A percentile compares a stretch with the other conserved stretches of the same genome.
phyloP scores from a whole-genome alignment of 2,888 invertebrate species.

The Ophion ventricosus region DNA sequence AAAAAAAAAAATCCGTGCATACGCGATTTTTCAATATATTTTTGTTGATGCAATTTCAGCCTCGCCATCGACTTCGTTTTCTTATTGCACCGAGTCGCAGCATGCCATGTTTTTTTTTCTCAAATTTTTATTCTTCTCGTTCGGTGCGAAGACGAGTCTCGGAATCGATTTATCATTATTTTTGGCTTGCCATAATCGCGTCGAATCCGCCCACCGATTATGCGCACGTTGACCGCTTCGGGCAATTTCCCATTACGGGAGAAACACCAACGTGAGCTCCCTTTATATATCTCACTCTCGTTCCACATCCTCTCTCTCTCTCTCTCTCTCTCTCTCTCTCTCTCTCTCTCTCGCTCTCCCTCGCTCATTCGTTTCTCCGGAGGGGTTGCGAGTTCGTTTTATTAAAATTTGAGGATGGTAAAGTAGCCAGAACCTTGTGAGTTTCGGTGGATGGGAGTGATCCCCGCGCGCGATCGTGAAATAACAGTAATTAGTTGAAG shows the following conservation, averaged over 20 bases:
- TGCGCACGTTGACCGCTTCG: constrained; percentile 76
- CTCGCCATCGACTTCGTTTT: constrained; percentile 31
- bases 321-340: constrained; percentile 12
- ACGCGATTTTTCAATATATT: not conserved
- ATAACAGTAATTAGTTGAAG: constrained; percentile 77
- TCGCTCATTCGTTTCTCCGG: constrained; percentile 36
- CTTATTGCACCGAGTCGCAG: constrained; percentile 21
- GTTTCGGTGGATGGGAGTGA: constrained; percentile 65
- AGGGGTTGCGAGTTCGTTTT: constrained; percentile 67
- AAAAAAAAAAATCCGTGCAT: not conserved
- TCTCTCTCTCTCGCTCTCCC: constrained; percentile 50
- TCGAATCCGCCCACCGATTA: constrained; percentile 78
- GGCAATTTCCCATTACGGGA: constrained; percentile 79
- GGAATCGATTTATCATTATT: constrained; percentile 78
- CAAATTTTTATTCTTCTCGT: constrained; percentile 22
- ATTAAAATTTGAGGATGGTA: constrained; percentile 74
- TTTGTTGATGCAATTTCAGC: constrained; percentile 22
- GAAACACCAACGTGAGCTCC: constrained; percentile 63
- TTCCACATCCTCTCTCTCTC: constrained; percentile 38
- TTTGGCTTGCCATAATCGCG: constrained; percentile 80
- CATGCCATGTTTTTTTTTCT: constrained; percentile 23
- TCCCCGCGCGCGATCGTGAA: constrained; percentile 71
- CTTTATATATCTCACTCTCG: constrained; percentile 55
- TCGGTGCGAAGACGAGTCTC: constrained; percentile 67
- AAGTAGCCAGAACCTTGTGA: constrained; percentile 59